A percentile compares a stretch with the other conserved stretches of the same genome.
These are phyloP conservation scores for Pseudoatta argentina DNA, from an alignment of 1,140 invertebrate species.

Conservation along the genomic window DNA sequence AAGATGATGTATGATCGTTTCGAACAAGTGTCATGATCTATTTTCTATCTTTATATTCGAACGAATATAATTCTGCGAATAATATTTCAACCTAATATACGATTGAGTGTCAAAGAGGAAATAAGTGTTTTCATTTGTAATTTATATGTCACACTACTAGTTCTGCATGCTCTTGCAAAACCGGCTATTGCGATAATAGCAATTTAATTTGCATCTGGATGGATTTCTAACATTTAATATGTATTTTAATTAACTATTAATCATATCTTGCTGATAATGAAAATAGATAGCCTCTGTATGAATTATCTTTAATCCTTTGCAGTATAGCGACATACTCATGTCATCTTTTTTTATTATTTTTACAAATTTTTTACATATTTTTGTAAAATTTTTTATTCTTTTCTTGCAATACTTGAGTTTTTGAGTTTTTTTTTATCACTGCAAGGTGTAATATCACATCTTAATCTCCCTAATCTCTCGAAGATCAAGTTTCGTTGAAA, in stretches of 20 bases:
- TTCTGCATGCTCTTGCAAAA: conserved; percentile 6
- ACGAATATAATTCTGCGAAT: background rate
- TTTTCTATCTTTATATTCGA: conserved; percentile 29
- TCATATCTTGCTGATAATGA: background rate
- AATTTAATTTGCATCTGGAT: background rate
- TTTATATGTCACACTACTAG: background rate
- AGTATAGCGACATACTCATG: no score
- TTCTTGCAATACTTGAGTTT: no score
- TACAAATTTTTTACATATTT: no score
- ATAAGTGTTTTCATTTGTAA: background rate
- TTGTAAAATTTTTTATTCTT: no score
- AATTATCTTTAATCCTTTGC: no score
- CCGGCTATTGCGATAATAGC: background rate
- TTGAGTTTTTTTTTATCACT: no score
- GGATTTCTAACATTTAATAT: background rate
- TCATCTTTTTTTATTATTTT: no score
- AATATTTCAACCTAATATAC: background rate
- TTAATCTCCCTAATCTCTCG: no score
- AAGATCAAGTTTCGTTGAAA: no score
- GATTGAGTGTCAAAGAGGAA: background rate
- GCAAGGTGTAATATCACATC: no score
- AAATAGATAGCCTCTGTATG: no score
- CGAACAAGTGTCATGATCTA: conserved; percentile 29
- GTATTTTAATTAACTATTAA: conserved; percentile 12
- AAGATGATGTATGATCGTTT: conserved; percentile 53